Conservation (phyloP, 2,113 vertebrate species). For the Heterotilapia buettikoferi region DNA sequence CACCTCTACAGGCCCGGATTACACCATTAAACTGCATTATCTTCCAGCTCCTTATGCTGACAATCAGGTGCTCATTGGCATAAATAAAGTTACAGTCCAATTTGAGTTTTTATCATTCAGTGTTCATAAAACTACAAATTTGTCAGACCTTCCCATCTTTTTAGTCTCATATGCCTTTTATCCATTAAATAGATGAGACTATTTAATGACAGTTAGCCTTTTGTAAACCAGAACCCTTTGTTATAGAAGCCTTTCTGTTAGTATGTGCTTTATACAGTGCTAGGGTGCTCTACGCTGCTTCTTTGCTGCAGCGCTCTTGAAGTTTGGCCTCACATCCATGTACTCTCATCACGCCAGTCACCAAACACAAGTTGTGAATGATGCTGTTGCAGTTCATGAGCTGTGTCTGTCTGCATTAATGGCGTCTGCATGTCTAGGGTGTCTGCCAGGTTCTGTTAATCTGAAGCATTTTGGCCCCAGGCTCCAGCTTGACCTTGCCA, state of each 20-base stretch:
- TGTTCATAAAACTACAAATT: not conserved
- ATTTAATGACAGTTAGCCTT: not conserved
- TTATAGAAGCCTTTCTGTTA: not conserved
- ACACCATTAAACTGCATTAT: not conserved
- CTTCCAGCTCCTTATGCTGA: not conserved
- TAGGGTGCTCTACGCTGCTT: not conserved
- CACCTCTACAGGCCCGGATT: not conserved
- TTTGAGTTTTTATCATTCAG: not conserved
- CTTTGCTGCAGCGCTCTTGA: not conserved
- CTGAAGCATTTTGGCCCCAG: not conserved
- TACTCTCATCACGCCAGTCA: not conserved
- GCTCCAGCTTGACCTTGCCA: not conserved
- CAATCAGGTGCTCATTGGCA: not conserved
- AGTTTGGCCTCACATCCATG: not conserved
- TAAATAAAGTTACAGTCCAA: not conserved
- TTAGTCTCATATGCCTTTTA: not conserved
- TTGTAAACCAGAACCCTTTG: not conserved
- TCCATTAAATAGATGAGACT: not conserved
- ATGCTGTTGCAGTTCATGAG: not conserved
- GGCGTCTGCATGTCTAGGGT: not conserved
- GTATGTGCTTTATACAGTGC: constrained; percentile 16
- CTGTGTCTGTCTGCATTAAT: not conserved
- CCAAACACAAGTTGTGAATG: not conserved
- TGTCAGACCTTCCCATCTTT: not conserved
- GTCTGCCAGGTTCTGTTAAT: constrained; percentile 8